These are phyloP conservation scores for Heliothis virescens DNA, from an alignment of 1,140 invertebrate species.

Conservation along the genomic window DNA sequence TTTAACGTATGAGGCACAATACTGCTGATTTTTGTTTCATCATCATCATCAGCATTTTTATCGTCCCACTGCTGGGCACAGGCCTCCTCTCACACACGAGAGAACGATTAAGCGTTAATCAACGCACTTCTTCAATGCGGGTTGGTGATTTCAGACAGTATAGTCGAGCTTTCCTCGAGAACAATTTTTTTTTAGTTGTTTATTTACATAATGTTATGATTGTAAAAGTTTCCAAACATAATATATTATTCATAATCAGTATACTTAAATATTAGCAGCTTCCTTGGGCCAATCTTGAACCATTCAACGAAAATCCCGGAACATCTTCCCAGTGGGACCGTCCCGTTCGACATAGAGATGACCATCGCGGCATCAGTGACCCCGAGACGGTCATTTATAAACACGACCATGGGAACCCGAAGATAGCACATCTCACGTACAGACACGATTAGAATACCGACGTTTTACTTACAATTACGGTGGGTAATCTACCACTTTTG, in stretches of 20 bases:
- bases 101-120: too few species aligned
- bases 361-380: constrained; percentile 75
- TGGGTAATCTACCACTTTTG: constrained; percentile 50
- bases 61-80: too few species aligned
- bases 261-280: background rate
- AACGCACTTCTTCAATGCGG: too few species aligned
- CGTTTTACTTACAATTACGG: constrained; percentile 75
- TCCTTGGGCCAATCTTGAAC: background rate
- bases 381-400: constrained; percentile 78
- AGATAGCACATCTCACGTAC: constrained; percentile 80
- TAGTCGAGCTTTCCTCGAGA: too few species aligned
- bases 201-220: too few species aligned
- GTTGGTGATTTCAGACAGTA: too few species aligned
- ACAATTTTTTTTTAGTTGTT: too few species aligned
- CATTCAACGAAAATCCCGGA: constrained; percentile 1
- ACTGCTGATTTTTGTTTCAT: background rate
- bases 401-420: constrained; percentile 78
- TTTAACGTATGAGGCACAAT: background rate
- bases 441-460: constrained; percentile 71
- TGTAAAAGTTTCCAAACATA: background rate
- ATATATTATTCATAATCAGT: background rate
- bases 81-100: too few species aligned
- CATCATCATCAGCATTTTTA: too few species aligned
- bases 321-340: constrained; percentile 33
- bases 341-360: constrained; percentile 64